Conservation (phyloP, 2,888 invertebrate species). For the Himalopsyche tibetana region DNA sequence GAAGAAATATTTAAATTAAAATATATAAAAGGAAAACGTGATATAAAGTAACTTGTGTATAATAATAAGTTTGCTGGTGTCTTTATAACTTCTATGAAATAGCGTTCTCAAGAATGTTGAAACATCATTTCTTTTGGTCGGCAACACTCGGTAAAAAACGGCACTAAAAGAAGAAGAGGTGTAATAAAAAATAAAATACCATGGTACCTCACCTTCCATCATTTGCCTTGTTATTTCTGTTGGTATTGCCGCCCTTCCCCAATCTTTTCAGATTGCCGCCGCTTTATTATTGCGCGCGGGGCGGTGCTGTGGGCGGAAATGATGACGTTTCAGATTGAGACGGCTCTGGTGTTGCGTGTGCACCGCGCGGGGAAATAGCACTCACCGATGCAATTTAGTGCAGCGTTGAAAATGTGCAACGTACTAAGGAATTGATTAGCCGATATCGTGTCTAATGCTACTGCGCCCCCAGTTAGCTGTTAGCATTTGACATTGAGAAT, state of each 20-base stretch:
- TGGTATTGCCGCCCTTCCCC: background rate
- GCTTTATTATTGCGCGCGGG: slow-evolving; percentile 27
- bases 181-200: background rate
- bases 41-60: no score
- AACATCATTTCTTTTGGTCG: no score
- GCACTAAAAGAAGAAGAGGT: no score
- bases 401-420: background rate
- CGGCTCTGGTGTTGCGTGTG: slow-evolving; percentile 29
- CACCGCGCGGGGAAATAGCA: background rate
- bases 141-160: no score
- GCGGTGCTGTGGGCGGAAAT: slow-evolving; percentile 30
- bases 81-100: no score
- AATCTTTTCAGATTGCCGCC: slow-evolving; percentile 38
- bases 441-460: background rate
- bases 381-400: background rate
- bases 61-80: no score
- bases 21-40: no score
- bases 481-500: background rate
- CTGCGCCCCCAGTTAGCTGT: background rate
- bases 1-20: no score
- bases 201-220: background rate
- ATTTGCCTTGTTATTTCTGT: background rate
- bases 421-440: background rate
- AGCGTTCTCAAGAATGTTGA: no score
- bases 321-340: slow-evolving; percentile 42